Evolutionary conservation across 2,113 vertebrate species (phyloP).

Genomic region (Acanthochromis polyacanthus): DNA sequence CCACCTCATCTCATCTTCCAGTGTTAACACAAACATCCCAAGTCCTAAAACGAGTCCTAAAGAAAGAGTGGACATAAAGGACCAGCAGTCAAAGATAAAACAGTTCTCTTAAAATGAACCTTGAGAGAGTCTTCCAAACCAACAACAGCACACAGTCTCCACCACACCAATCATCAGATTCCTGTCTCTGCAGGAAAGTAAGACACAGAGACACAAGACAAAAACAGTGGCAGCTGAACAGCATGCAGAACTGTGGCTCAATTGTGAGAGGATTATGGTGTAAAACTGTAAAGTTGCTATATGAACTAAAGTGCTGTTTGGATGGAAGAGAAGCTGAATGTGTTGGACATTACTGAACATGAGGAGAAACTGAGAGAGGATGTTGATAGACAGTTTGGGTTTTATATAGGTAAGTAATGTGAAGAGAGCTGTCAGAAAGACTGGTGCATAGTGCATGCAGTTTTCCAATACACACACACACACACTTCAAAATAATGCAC

Average conservation of each 20-base stretch:
- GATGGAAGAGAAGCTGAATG: background rate
- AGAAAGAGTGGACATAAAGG: constrained; percentile 1
- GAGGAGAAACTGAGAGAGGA: constrained; percentile 19
- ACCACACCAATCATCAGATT: constrained; percentile 45
- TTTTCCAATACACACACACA: no score
- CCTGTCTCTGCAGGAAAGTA: constrained; percentile 24
- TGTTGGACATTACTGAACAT: constrained; percentile 18
- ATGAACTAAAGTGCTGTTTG: constrained; percentile 15
- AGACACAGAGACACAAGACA: background rate
- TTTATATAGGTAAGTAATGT: constrained; percentile 5
- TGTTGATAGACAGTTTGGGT: constrained; percentile 46
- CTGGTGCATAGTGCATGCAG: constrained; percentile 14
- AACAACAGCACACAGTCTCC: constrained; percentile 16
- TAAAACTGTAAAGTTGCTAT: constrained; percentile 1
- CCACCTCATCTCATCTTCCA: constrained; percentile 16
- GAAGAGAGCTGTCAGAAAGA: constrained; percentile 48
- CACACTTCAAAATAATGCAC: no score
- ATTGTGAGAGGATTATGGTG: constrained; percentile 6
- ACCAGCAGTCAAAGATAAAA: constrained; percentile 21
- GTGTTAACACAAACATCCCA: constrained; percentile 18
- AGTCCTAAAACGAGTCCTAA: constrained; percentile 4
- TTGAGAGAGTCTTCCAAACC: constrained; percentile 27
- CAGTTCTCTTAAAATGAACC: constrained; percentile 1
- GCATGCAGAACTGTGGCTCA: background rate
- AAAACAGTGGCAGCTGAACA: constrained; percentile 10